Base-by-base conservation (phyloP, 2,888 invertebrate genomes). In the Meiosimyza decipiens region DNA sequence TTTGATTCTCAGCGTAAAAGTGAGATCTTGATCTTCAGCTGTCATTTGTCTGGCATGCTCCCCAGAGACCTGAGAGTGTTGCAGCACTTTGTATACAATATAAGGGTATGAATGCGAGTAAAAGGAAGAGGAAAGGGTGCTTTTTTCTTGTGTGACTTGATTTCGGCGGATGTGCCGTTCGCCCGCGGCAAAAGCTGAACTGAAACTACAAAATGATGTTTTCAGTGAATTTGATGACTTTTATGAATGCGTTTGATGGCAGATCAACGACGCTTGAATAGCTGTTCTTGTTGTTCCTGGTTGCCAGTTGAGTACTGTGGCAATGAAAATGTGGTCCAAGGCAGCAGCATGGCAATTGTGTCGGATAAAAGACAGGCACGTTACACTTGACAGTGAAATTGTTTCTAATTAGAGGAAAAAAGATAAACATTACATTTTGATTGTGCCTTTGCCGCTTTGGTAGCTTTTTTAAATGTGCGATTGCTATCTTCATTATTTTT, bases 211-310 rank as follows among this genome's bases (percentile, higher is more conserved):
- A 75, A 76, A 78, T 76, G 77, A 72, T 73, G 74, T 81, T 83
- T 84, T 82, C 81, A 85, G 83, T 84, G 84, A 84, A 85, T 85
- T 84, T 85, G 83, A 85, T 84, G 83, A 82, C 80, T 84, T 82
- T 84, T 83, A 82, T 84, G 81, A 79, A 80, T 79, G 80, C 77
- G 81, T 76, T 76, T 77, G 84, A 84, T 84, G 84, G 79, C 84
- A 82, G 82, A 74, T 74, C 59, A 66, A 60, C 59, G 22, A 6
- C 40, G 22, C 47, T 60, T 63, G 28, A 7, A 51, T 64, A 57
- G 33, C 40, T 74, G 73, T 71, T 75, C 50, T 73, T 72, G 62
- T 54, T 73, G 70, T 68, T 74, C 72, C 54, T 75, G 73, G 60
- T 60, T 71, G 73, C 59, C 57, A 49, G 59, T 28, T 64, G 69